These are phyloP conservation scores for Coregonus clupeaformis DNA, from an alignment of 2,113 vertebrate genomes.

Conservation along the genomic window DNA sequence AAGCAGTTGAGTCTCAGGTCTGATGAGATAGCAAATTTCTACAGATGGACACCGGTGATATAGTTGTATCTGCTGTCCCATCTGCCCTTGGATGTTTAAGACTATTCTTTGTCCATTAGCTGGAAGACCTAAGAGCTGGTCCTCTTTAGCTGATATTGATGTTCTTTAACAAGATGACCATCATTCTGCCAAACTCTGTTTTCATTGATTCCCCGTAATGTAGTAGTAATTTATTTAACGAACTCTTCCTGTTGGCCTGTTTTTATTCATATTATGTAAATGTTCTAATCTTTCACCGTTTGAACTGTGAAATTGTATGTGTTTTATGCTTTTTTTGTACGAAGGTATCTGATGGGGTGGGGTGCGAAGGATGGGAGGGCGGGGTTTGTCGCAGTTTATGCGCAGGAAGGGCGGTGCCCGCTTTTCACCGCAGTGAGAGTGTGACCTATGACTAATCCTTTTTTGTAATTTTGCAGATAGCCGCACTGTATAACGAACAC, in stretches of 20 bases:
- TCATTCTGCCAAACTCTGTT: constrained; percentile 52
- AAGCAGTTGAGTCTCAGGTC: constrained; percentile 30
- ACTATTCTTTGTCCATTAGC: constrained; percentile 29
- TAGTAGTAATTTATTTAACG: constrained; percentile 32
- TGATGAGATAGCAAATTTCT: constrained; percentile 28
- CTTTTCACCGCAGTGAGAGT: constrained; percentile 70
- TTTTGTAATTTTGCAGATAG: constrained; percentile 57
- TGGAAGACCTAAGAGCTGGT: constrained; percentile 19
- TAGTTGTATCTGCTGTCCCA: constrained; percentile 19
- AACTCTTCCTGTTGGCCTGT: constrained; percentile 13
- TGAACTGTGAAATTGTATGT: background rate
- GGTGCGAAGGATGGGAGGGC: constrained; percentile 50
- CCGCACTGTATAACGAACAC: constrained; percentile 26
- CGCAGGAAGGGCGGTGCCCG: constrained; percentile 76
- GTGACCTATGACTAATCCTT: constrained; percentile 70
- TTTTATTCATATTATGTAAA: background rate
- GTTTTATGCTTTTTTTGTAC: constrained; percentile 10
- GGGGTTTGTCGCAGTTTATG: constrained; percentile 77
- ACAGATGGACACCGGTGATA: constrained; percentile 13
- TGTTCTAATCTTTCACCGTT: constrained; percentile 12
- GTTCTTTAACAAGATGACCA: constrained; percentile 46
- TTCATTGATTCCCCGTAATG: constrained; percentile 50
- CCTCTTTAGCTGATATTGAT: constrained; percentile 21
- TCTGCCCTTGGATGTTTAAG: constrained; percentile 10
- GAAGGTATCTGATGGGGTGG: constrained; percentile 9